These are phyloP conservation scores for Drosophila oshimai DNA, from an alignment of 1,140 invertebrate genomes.

Conservation along the genomic window DNA sequence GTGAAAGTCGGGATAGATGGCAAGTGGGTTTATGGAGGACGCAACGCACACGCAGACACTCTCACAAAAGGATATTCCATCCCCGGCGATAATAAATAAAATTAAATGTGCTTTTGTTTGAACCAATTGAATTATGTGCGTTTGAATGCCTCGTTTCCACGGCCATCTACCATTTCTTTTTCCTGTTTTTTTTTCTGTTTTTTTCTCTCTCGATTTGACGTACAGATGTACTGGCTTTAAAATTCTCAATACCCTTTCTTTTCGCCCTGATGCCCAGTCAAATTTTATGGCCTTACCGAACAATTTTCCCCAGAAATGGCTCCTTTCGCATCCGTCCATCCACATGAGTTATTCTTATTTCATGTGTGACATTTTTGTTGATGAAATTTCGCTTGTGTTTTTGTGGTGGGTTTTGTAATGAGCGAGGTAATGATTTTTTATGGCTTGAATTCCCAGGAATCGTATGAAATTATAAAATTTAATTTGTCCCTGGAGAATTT, in stretches of 20 bases:
- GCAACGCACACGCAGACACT: slow-evolving; percentile 14
- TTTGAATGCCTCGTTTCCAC: slow-evolving; percentile 62
- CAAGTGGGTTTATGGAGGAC: slow-evolving; percentile 52
- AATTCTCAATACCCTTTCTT: slow-evolving; percentile 5
- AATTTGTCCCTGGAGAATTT: neutral
- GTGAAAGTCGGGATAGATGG: slow-evolving; percentile 62
- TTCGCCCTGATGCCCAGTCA: slow-evolving; percentile 19
- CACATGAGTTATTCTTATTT: slow-evolving; percentile 14
- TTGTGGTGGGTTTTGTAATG: neutral
- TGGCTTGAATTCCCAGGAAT: neutral
- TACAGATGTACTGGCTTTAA: slow-evolving; percentile 20
- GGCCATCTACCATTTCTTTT: slow-evolving; percentile 30
- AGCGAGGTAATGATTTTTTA: slow-evolving; percentile 23
- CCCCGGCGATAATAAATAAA: slow-evolving; percentile 70
- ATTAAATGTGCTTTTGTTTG: slow-evolving; percentile 80
- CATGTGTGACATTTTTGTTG: slow-evolving; percentile 12
- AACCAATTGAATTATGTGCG: slow-evolving; percentile 79
- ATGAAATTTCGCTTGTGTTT: slow-evolving; percentile 15
- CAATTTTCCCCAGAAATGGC: slow-evolving; percentile 19
- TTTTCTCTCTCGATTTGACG: slow-evolving; percentile 18
- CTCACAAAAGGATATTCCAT: slow-evolving; percentile 22
- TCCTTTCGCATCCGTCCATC: neutral
- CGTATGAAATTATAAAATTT: neutral
- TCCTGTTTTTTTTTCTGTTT: slow-evolving; percentile 20
- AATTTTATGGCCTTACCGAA: slow-evolving; percentile 29